Evolutionary conservation across 2,113 vertebrate genomes (phyloP), one percentile per base, ranked within the genome.

Genomic region (Pomatostomus ruficeps): DNA sequence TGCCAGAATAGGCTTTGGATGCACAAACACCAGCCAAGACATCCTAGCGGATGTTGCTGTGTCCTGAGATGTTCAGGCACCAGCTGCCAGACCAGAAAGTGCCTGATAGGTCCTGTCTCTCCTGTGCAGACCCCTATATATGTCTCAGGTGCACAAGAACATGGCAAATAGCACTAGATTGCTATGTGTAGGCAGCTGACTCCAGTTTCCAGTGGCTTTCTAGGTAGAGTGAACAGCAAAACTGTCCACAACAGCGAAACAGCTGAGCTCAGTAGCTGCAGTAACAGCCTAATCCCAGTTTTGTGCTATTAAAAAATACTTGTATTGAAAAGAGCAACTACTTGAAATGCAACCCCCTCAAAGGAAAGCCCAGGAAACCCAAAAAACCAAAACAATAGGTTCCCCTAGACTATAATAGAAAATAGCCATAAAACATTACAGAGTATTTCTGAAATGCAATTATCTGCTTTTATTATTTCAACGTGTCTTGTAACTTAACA

Each of bases 41-140:
- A 35, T 80, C 59, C 51, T 46, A 18, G 10, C 11, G 33, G 14
- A 40, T 3, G 11, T 18, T 0, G 0, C 21, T 38, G 21, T 51
- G 36, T 65, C 31, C 67, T 36, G 82, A 92, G 70, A 59, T 43
- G 36, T 52, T 83, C 5, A 4, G 68, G 76, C 49, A 68, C 29
- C 42, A 77, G 25, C 42, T 71, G 31, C 63, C 68, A 73, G 42
- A 73, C 25, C 49, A 77, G 38, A 77, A 77, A 70, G 35, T 61
- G 28, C 10, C 33, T 38, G 12, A 26, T 9, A 63, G 22, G 40
- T 65, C 36, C n/a, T 28, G 13, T 33, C 54, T 91, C 29, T 52
- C 25, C 58, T 28, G 11, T 76, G 57, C 71, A 82, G 52, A 36
- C 14, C 14, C 58, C 28, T 65, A 62, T 17, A n/a, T 24, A 57